phyloP scores from a whole-genome alignment of 2,797 vertebrate species.

The Erethizon dorsatum region DNA sequence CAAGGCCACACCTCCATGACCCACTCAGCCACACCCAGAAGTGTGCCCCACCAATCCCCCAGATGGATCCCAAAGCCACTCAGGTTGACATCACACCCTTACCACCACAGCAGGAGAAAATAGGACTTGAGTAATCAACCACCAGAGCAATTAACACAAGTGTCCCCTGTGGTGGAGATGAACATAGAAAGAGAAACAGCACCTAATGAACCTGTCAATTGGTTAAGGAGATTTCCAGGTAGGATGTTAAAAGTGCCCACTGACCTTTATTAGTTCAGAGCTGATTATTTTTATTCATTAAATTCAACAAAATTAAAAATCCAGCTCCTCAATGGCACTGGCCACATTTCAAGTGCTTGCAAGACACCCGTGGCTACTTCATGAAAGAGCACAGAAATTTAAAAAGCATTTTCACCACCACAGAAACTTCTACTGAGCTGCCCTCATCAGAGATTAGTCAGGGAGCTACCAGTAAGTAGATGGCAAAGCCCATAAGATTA shows the following conservation, averaged over 20 bases:
- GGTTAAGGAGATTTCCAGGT: conserved; percentile 23
- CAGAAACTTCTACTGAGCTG: not conserved
- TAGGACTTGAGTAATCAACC: not conserved
- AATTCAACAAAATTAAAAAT: conserved; percentile 26
- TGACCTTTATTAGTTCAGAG: not conserved
- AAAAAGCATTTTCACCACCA: not conserved
- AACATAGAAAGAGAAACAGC: not conserved
- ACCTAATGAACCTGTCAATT: not conserved
- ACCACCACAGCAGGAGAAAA: not conserved
- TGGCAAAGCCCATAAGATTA: not conserved
- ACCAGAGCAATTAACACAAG: not conserved
- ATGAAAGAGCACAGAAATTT: not conserved
- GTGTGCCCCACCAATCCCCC: not conserved
- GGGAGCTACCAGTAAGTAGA: not conserved
- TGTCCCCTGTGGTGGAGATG: not conserved
- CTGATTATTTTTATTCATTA: conserved; percentile 55
- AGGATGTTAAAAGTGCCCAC: not conserved
- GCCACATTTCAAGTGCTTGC: not conserved
- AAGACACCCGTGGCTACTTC: not conserved
- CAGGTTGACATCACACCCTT: not conserved
- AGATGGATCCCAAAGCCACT: not conserved
- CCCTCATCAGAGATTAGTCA: not conserved
- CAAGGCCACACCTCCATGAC: not conserved
- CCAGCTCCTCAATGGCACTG: not conserved
- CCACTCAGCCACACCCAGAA: not conserved